Evolutionary conservation across 1,140 invertebrate species (phyloP).

Genomic region (Chymomyza costata): DNA sequence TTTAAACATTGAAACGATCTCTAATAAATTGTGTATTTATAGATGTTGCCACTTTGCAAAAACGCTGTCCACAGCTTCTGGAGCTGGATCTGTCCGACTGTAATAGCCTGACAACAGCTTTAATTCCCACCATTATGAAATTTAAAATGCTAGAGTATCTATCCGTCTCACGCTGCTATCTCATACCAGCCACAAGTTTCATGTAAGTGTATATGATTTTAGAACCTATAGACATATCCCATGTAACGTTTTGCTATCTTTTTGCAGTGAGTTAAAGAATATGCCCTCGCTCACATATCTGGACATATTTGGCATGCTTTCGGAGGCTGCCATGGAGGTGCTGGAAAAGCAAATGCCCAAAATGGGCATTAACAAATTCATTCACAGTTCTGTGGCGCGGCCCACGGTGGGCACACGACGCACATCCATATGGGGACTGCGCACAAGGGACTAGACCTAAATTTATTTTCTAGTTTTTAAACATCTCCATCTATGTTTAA

Average conservation of each 20-base stretch:
- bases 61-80: slow-evolving; percentile 82
- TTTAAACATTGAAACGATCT: not conserved
- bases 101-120: slow-evolving; percentile 80
- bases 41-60: slow-evolving; percentile 83
- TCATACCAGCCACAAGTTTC: slow-evolving; percentile 80
- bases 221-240: too few relatives aligned
- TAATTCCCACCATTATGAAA: slow-evolving; percentile 79
- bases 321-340: slow-evolving; percentile 78
- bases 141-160: slow-evolving; percentile 87
- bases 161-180: slow-evolving; percentile 89
- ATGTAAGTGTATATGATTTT: slow-evolving; percentile 76
- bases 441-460: slow-evolving; percentile 84
- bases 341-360: slow-evolving; percentile 76
- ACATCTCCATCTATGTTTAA: not conserved
- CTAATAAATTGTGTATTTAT: slow-evolving; percentile 52
- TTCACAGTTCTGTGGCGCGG: slow-evolving; percentile 85
- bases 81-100: slow-evolving; percentile 93
- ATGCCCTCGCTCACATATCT: slow-evolving; percentile 81
- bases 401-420: slow-evolving; percentile 90
- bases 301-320: slow-evolving; percentile 86
- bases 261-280: slow-evolving; percentile 77
- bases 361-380: slow-evolving; percentile 78
- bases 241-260: not conserved
- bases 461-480: not conserved
- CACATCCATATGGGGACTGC: slow-evolving; percentile 91